Percentiles rank a stretch among this genome's conserved stretches.
These are phyloP conservation scores for Chrysolina americana DNA, from an alignment of 2,888 invertebrate genomes.

Conservation along the genomic window DNA sequence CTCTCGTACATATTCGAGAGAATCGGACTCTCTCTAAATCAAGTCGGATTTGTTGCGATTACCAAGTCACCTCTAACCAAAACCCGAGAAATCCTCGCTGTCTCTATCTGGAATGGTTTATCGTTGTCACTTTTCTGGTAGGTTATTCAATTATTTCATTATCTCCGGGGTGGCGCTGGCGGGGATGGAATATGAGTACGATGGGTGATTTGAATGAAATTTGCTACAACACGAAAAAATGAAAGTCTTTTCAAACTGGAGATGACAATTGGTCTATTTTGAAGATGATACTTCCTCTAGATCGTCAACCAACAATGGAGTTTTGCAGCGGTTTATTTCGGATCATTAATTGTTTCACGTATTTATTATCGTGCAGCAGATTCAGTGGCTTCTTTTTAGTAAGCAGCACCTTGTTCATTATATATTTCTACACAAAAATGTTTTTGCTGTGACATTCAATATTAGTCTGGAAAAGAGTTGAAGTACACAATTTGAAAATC, in stretches of 20 bases:
- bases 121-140: constrained; percentile 18
- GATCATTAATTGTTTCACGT: no score
- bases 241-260: neutral
- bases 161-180: neutral
- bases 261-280: neutral
- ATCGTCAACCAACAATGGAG: no score
- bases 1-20: constrained; percentile 5
- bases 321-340: no score
- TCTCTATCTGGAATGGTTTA: constrained; percentile 15
- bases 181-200: neutral
- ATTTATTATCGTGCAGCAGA: no score
- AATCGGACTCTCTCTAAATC: constrained; percentile 56
- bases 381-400: no score
- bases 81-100: constrained; percentile 20
- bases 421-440: no score
- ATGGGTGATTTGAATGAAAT: neutral
- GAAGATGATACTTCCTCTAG: no score
- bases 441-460: no score
- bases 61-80: constrained; percentile 50
- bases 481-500: no score
- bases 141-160: constrained; percentile 20
- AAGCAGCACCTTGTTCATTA: no score
- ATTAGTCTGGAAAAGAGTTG: no score
- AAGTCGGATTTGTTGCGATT: constrained; percentile 60
- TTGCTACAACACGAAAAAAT: neutral